These are phyloP conservation scores for Alcis repandata DNA, from an alignment of 2,888 invertebrate genomes.

Conservation along the genomic window DNA sequence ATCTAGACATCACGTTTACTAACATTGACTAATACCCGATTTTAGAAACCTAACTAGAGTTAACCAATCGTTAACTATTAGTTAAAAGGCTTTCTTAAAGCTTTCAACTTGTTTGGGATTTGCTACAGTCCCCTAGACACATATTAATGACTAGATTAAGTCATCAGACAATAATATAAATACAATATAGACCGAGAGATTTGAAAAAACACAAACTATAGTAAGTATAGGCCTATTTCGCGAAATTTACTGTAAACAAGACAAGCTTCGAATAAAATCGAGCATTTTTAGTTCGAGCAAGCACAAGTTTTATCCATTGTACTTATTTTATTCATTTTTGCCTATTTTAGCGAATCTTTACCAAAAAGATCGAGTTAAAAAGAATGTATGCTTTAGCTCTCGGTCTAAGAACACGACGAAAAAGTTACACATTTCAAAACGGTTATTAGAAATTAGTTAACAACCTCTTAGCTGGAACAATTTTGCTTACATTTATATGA, in stretches of 20 bases:
- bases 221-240: too few species aligned
- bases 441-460: not conserved
- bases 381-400: not conserved
- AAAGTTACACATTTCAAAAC: conserved; percentile 16
- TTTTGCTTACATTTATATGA: too few species aligned
- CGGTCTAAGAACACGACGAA: conserved; percentile 10
- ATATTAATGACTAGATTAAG: conserved; percentile 23
- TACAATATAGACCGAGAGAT: conserved; percentile 10
- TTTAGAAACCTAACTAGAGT: conserved; percentile 43
- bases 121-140: conserved; percentile 33
- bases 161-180: conserved; percentile 27
- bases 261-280: too few species aligned
- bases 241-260: too few species aligned
- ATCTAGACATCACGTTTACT: conserved; percentile 71
- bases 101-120: conserved; percentile 38
- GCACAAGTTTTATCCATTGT: too few species aligned
- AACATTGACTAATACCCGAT: conserved; percentile 65
- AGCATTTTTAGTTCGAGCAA: too few species aligned
- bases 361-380: too few species aligned
- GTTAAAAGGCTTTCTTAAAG: conserved; percentile 48
- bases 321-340: too few species aligned
- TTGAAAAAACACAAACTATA: not conserved
- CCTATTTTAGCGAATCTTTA: too few species aligned
- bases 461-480: too few species aligned
- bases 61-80: conserved; percentile 34